Base-by-base conservation (phyloP, 2,113 vertebrate genomes). In the Seriola aureovittata region DNA sequence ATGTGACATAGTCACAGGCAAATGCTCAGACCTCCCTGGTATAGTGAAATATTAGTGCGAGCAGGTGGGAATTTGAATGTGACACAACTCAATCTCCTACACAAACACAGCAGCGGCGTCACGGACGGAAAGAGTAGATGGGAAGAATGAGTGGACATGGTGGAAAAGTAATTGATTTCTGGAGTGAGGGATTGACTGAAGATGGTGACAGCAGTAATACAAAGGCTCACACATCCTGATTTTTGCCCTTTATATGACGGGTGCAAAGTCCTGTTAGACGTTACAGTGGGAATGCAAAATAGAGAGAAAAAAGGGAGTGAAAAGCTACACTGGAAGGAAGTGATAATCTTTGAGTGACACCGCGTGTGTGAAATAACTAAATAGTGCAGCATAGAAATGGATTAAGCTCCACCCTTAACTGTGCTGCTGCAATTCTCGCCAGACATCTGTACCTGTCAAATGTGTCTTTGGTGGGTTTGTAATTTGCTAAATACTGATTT, bases 151-250 rank as follows among this genome's bases (percentile, higher is more conserved):
- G 21, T 5, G 10, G 57, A 32, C 8, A 17, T 17, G 16, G 12
- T 19, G 58, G 50, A 69, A 29, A 69, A 65, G 46, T 32, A 71
- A 86, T 87, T 55, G 72, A 69, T 85, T 48, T 80, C 16, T 29
- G 48, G 60, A 74, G 72, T 75, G 82, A 85, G 0, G 9, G 54
- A 42, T 65, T 55, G 67, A 71, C 55, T 57, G 71, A 84, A 86
- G 78, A 86, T 12, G 52, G 42, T 58, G 81, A 77, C 84, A 75
- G 64, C 78, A 69, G 73, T 62, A 66, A 44, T 5, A n/a, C 8
- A 10, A 10, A 12, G 11, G 57, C 58, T 80, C 80, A 64, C 77
- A 82, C 25, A 42, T 55, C 8, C 8, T 80, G 21, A 58, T 74
- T 76, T 48, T 2, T 68, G 66, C 34, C 60, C 34, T 75, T 46